phyloP scores from a whole-genome alignment of 2,888 invertebrate genomes.

The Drosophila recens region DNA sequence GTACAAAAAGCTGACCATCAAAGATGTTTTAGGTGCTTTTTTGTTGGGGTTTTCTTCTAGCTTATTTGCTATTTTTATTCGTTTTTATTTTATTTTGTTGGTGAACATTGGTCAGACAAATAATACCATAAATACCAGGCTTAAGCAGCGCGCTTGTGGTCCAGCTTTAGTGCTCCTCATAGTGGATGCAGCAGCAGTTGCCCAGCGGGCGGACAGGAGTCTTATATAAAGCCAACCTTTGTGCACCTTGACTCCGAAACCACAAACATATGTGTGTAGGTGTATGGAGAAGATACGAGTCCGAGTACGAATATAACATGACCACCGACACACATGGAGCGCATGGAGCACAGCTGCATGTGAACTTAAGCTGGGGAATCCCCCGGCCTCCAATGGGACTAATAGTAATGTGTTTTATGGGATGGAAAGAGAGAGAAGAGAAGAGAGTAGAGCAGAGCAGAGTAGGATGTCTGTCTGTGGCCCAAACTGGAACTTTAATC shows the following conservation, averaged over 20 bases:
- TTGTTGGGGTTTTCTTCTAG: conserved; percentile 18
- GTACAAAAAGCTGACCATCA: conserved; percentile 22
- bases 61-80: neutral
- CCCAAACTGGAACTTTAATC: conserved; percentile 66
- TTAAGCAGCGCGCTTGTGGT: conserved; percentile 31
- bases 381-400: conserved; percentile 36
- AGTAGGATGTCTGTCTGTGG: conserved; percentile 13
- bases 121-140: conserved; percentile 44
- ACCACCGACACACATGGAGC: conserved; percentile 43
- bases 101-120: conserved; percentile 17
- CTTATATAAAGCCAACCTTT: conserved; percentile 34
- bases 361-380: conserved; percentile 37
- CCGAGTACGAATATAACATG: conserved; percentile 13
- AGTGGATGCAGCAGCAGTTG: conserved; percentile 8
- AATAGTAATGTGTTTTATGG: conserved; percentile 68
- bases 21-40: conserved; percentile 14
- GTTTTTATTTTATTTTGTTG: neutral
- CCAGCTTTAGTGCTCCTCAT: neutral
- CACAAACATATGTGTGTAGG: conserved; percentile 44
- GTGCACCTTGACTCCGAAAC: conserved; percentile 48
- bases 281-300: conserved; percentile 20
- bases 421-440: neutral
- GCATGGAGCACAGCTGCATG: conserved; percentile 46
- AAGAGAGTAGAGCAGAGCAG: neutral
- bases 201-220: conserved; percentile 24